These are phyloP conservation scores for Rhea pennata DNA, from an alignment of 2,113 vertebrate genomes.

Conservation along the genomic window DNA sequence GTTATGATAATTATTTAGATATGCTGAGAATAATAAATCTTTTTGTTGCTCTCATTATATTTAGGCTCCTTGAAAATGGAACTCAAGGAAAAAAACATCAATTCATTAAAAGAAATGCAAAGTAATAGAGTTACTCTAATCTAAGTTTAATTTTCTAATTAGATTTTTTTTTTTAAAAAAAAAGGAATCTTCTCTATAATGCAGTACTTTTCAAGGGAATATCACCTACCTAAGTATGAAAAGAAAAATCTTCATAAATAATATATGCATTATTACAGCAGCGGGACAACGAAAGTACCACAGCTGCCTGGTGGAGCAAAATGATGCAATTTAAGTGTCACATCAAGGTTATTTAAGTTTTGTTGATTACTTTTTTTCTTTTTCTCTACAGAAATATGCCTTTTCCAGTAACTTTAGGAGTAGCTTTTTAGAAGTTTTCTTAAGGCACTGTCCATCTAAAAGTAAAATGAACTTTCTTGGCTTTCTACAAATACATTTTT, in stretches of 20 bases:
- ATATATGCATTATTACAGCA: background rate
- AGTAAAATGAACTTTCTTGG: background rate
- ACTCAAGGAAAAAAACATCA: background rate
- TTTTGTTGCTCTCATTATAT: background rate
- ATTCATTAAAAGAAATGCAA: slow-evolving; percentile 32
- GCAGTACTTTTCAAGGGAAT: background rate
- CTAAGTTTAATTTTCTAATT: slow-evolving; percentile 38
- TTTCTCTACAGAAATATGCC: background rate
- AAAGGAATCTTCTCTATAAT: background rate
- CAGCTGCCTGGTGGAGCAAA: background rate
- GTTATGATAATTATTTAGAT: slow-evolving; percentile 20
- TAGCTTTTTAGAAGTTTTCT: background rate
- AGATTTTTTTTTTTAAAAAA: background rate
- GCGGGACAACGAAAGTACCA: background rate
- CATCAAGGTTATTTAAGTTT: background rate
- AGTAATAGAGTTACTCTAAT: background rate
- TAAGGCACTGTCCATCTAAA: background rate
- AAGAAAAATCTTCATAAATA: background rate
- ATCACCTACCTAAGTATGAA: background rate
- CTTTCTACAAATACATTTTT: background rate
- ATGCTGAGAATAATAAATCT: background rate
- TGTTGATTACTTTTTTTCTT: background rate
- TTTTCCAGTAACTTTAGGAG: background rate
- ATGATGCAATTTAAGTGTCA: background rate
- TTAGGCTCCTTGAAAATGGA: background rate